A percentile compares a stretch with the other conserved stretches of the same genome.
These are phyloP conservation scores for Drosophila auraria DNA, from an alignment of 1,140 invertebrate genomes.

Conservation along the genomic window DNA sequence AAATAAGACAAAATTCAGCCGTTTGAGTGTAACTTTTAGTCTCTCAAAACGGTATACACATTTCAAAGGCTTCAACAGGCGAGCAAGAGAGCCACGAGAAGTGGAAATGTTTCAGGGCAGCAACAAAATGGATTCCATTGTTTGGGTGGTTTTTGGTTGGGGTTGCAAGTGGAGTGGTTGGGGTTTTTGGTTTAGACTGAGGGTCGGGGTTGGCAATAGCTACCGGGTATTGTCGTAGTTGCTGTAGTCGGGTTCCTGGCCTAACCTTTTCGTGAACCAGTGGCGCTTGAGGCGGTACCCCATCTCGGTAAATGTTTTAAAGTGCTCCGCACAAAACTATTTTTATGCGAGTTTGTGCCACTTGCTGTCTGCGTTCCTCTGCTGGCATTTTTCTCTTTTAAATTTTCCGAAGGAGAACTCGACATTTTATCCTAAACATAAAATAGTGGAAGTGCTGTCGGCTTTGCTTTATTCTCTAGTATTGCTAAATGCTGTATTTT, in stretches of 20 bases:
- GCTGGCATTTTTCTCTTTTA: slow-evolving; percentile 25
- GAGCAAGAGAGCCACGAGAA: slow-evolving; percentile 24
- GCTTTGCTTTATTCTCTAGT: not conserved
- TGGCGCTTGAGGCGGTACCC: slow-evolving; percentile 44
- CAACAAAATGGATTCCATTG: slow-evolving; percentile 57
- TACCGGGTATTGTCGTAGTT: slow-evolving; percentile 12
- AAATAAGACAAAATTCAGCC: not conserved
- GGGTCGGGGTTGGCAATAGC: not conserved
- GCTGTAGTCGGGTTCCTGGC: slow-evolving; percentile 19
- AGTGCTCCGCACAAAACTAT: slow-evolving; percentile 52
- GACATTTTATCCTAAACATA: slow-evolving; percentile 25
- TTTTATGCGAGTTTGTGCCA: slow-evolving; percentile 29
- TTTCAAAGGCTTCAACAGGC: slow-evolving; percentile 59
- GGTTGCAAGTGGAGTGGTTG: slow-evolving; percentile 20
- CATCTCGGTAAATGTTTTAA: slow-evolving; percentile 34
- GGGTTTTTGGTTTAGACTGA: slow-evolving; percentile 22
- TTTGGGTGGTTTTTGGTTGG: slow-evolving; percentile 43
- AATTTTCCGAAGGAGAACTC: slow-evolving; percentile 9
- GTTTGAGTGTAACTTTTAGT: slow-evolving; percentile 8
- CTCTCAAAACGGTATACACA: slow-evolving; percentile 35
- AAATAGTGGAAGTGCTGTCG: too few species aligned
- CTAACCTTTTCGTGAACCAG: slow-evolving; percentile 50
- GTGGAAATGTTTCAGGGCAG: slow-evolving; percentile 53
- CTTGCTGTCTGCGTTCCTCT: slow-evolving; percentile 16
- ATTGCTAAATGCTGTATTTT: not conserved